Evolutionary conservation across 1,140 invertebrate genomes (phyloP).

Genomic region (Drosophila ogumai): DNA sequence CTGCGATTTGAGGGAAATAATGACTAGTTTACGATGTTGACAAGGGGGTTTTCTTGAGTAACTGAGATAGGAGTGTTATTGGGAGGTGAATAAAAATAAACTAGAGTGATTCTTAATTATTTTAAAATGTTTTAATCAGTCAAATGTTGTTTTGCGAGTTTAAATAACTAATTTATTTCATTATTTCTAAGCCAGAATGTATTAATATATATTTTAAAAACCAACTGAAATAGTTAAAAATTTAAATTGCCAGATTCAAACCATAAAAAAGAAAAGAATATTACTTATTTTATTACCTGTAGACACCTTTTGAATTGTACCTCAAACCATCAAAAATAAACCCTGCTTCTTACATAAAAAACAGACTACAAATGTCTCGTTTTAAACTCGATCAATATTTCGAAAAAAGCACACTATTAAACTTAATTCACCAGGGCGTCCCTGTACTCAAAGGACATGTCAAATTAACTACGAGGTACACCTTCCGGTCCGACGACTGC

Average conservation of each 20-base stretch:
- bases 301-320: neutral
- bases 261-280: neutral
- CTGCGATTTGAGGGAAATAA: neutral
- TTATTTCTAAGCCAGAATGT: neutral
- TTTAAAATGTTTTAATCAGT: neutral
- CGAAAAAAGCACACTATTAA: neutral
- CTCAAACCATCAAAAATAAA: neutral
- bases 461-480: conserved; percentile 3
- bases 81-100: neutral
- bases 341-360: neutral
- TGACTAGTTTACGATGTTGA: neutral
- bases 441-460: conserved; percentile 15
- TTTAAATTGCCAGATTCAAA: too few species aligned
- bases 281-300: neutral
- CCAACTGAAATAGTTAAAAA: too few species aligned
- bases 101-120: too few species aligned
- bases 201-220: neutral
- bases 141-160: neutral
- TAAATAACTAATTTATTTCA: neutral
- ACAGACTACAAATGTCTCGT: neutral
- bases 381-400: conserved; percentile 14
- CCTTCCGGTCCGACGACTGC: neutral
- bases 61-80: neutral
- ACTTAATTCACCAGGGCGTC: conserved; percentile 1
- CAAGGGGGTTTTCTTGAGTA: neutral